Conservation (phyloP, 2,888 invertebrate species). For the Anorthoa munda region DNA sequence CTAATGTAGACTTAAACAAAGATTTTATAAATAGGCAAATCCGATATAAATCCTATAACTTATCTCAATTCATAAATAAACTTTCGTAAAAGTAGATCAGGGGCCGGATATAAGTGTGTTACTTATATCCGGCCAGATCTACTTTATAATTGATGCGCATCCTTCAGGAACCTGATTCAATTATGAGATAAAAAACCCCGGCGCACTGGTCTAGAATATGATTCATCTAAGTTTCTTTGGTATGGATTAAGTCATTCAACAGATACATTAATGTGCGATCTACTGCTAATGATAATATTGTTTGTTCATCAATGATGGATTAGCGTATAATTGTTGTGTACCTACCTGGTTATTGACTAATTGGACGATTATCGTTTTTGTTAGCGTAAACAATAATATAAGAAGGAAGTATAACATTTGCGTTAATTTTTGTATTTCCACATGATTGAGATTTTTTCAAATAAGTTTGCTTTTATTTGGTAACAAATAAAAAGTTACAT, state of each 20-base stretch:
- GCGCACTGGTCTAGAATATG: slow-evolving; percentile 23
- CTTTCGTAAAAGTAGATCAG: too few relatives aligned
- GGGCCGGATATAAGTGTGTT: too few relatives aligned
- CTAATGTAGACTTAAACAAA: not conserved
- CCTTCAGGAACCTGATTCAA: slow-evolving; percentile 55
- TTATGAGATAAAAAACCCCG: slow-evolving; percentile 53
- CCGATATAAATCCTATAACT: not conserved
- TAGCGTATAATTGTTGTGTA: slow-evolving; percentile 12
- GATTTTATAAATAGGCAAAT: not conserved
- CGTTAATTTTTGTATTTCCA: too few relatives aligned
- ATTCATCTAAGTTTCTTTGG: slow-evolving; percentile 43
- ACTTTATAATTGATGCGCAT: slow-evolving; percentile 62
- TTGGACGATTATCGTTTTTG: not conserved
- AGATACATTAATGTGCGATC: slow-evolving; percentile 25
- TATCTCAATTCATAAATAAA: slow-evolving; percentile 26
- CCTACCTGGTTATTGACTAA: not conserved
- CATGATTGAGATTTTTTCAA: too few relatives aligned
- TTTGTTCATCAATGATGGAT: slow-evolving; percentile 36
- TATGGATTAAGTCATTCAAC: slow-evolving; percentile 52
- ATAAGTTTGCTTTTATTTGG: too few relatives aligned
- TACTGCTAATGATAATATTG: slow-evolving; percentile 33
- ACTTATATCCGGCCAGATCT: slow-evolving; percentile 52
- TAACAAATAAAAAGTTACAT: too few relatives aligned
- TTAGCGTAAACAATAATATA: too few relatives aligned
- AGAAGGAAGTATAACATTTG: too few relatives aligned